A percentile compares a stretch with the other conserved stretches of the same genome.
phyloP scores from a whole-genome alignment of 2,113 vertebrate species.

The Bucco capensis region DNA sequence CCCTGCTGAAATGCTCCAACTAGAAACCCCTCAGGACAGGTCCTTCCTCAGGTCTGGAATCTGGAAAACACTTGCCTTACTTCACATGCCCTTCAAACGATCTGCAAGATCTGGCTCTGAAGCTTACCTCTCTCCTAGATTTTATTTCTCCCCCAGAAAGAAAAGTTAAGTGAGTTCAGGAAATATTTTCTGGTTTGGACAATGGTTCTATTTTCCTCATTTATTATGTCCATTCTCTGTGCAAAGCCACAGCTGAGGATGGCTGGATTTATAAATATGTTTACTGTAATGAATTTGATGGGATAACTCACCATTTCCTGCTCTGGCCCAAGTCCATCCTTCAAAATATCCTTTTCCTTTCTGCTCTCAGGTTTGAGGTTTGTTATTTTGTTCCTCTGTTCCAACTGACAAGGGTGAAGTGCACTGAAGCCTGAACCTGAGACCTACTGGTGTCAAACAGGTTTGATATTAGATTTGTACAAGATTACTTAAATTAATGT shows the following conservation, averaged over 20 bases:
- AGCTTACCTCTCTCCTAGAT: not conserved
- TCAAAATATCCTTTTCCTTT: not conserved
- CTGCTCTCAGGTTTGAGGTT: not conserved
- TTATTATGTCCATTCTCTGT: not conserved
- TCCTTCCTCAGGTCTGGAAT: not conserved
- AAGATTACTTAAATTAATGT: not conserved
- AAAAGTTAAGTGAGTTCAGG: not conserved
- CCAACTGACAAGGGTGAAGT: not conserved
- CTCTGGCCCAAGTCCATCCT: constrained; percentile 34
- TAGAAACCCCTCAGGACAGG: not conserved
- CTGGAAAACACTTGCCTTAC: constrained; percentile 24
- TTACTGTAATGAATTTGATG: constrained; percentile 38
- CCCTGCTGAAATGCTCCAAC: not conserved
- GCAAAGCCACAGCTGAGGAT: not conserved
- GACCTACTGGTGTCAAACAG: not conserved
- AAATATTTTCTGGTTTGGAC: constrained; percentile 13
- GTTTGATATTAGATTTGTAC: not conserved
- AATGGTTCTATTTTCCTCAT: not conserved
- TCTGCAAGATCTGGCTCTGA: constrained; percentile 35
- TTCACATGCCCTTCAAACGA: constrained; percentile 19
- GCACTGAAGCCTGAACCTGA: not conserved
- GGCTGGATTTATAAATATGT: not conserved
- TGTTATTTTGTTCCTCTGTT: constrained; percentile 1
- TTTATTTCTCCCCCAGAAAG: constrained; percentile 35
- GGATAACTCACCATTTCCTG: constrained; percentile 33